These are phyloP conservation scores for Ladona fulva DNA, from an alignment of 1,140 invertebrate species.

Conservation along the genomic window DNA sequence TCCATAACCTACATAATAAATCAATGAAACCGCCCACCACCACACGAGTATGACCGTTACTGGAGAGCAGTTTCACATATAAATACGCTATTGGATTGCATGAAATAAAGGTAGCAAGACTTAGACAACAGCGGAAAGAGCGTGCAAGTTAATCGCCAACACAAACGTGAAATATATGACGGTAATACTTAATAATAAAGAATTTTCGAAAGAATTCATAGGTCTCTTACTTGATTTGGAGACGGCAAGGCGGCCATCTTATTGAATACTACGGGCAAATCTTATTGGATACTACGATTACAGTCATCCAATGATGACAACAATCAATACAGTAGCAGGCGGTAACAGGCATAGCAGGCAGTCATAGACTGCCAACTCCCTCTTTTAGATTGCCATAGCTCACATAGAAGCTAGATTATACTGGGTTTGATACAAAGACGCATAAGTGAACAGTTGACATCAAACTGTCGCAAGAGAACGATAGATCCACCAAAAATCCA, in stretches of 20 bases:
- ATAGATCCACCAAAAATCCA: too few relatives aligned
- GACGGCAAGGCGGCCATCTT: slow-evolving; percentile 62
- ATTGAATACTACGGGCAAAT: slow-evolving; percentile 15
- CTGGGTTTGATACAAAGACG: too few relatives aligned
- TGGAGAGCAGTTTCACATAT: neutral
- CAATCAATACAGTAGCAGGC: slow-evolving; percentile 13
- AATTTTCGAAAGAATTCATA: slow-evolving; percentile 23
- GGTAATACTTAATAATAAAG: slow-evolving; percentile 13
- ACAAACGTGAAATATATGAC: neutral
- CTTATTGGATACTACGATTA: slow-evolving; percentile 11
- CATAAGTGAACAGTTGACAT: too few relatives aligned
- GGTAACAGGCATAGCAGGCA: slow-evolving; percentile 2
- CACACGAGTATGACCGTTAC: neutral
- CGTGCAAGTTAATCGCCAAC: neutral
- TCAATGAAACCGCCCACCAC: slow-evolving; percentile 2
- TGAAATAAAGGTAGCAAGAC: neutral
- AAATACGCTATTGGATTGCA: neutral
- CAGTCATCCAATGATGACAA: slow-evolving; percentile 11
- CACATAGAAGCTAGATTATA: too few relatives aligned
- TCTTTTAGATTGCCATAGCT: neutral
- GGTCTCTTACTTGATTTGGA: slow-evolving; percentile 50
- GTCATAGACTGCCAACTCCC: neutral
- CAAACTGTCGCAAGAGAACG: too few relatives aligned
- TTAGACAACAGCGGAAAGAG: neutral
- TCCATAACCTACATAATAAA: neutral